Evolutionary conservation across 1,140 invertebrate species (phyloP), one percentile per base, ranked within the genome.

Genomic region (Zaprionus inermis): DNA sequence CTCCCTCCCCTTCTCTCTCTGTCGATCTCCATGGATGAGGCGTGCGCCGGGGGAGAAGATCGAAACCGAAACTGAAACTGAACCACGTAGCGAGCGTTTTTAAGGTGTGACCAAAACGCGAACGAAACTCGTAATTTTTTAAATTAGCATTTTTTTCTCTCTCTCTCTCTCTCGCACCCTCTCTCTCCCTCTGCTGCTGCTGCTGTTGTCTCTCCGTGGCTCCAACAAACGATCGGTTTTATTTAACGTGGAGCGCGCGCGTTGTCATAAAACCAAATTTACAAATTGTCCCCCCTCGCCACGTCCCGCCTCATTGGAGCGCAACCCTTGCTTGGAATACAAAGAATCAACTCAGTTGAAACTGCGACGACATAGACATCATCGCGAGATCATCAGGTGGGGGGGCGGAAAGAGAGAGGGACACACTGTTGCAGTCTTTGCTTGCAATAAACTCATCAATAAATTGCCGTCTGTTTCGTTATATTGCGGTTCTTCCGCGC

Each of bases 401-500:
- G 14, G 60, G 5, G 44, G 60, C 30, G 9, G 34, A 38, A 36
- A 38, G 63, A 22, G 18, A 44, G 34, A 14, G 56, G 12, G 11
- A 22, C 14, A 24, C 4, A 54, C 12, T 63, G 60, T 41, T 65
- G 63, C 63, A 56, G 51, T 55, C 52, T 64, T 64, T 81, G 75
- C 60, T 89, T 91, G 85, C 90, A 91, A 91, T 91, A 91, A 91
- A 91, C 86, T 91, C 90, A 89, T 91, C 90, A 91, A 91, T 91
- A 91, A 91, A 91, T 91, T 91, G 90, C 91, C 79, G 76, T 88
- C 79, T 81, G 72, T 79, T 72, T 80, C 54, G 44, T 28, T 72
- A 67, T 72, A 54, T 68, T 73, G 68, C 61, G 73, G 73, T 72
- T 67, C 52, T 67, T 79, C 58, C 65, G 80, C 41, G 61, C 41